Base-by-base conservation (phyloP, 2,888 invertebrate species). In the Plutella xylostella region DNA sequence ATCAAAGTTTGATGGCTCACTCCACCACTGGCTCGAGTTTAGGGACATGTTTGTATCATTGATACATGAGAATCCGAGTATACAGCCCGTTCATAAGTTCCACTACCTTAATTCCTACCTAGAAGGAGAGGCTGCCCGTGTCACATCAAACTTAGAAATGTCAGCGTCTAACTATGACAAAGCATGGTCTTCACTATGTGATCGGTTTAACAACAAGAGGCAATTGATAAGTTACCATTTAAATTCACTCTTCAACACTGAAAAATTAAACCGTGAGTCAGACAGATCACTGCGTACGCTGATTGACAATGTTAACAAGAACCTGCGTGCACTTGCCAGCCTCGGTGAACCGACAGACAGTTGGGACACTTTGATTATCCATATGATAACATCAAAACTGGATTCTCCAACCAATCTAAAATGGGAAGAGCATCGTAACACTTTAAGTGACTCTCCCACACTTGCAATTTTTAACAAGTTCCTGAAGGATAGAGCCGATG, bases 271-370 rank as follows among this genome's bases (percentile, higher is more conserved):
- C 5, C 35, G 35, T 18, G 35, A 35, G 18, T 35, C 35, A 17
- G 17, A 15, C 18, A 49, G 33, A 9, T 47, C 51, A 1, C 21
- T 56, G 6, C 46, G 54, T 18, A 49, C 46, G 37, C 42, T 56
- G 4, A 49, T 56, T 0, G 56, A 56, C 35, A 47, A 53, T 28
- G 51, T 52, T 2, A 51, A 48, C 6, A 52, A 56, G 37, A 55
- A 55, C 33, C 42, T 56, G 14, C 50, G 56, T 7, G 56, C 53
- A 1, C 42, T 56, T 37, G 19, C 48, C 6, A 52, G 45, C 30
- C 34, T 54, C 14, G 55, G 50, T 1, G 51, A 50, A 21, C 52
- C 54, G 2, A 53, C 54, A 2, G 51, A 52, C n/a, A 42, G 48
- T 6, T 53, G 50, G 49, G 53, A 51, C 15, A 19, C 31, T 1